Base-by-base conservation (phyloP, 2,797 vertebrate species). In the Zalophus californianus region DNA sequence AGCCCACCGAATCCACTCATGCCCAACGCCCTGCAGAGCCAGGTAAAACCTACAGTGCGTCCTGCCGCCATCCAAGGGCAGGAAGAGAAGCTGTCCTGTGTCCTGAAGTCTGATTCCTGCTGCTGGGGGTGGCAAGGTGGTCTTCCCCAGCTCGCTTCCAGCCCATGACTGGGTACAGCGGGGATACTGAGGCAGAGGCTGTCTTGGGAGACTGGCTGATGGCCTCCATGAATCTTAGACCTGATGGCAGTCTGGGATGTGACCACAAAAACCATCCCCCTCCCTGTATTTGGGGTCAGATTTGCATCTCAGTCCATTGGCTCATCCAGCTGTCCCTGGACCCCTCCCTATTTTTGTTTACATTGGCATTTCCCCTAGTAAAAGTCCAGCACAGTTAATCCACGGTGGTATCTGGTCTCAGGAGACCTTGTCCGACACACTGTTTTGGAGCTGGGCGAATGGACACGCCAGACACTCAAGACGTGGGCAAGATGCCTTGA, bases 1-100 rank as follows among this genome's bases (percentile, higher is more conserved):
- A 16, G 27, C 75, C 38, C n/a, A 8, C 7, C 0, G 3, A 32
- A 1, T 11, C 83, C 0, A 2, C 3, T 1, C 2, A 1, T 2
- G 20, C 7, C 68, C 44, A 27, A 18, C 2, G 7, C 21, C 3
- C 35, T 11, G 2, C 7, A 4, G 11, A 25, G n/a, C 29, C 50
- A 25, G 48, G 15, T 2, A 25, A 32, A 14, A 1, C 2, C 7
- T 0, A 2, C 1, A 7, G 16, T 14, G 29, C 21, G 8, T 35
- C 7, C 80, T 2, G 7, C 18, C 1, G 52, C 12, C 27, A 8
- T 66, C 32, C n/a, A 7, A 5, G 12, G 44, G 9, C 13, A 13
- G 14, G 3, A 6, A 3, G 9, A 13, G 14, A 9, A 41, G 66
- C 18, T 35, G 60, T 27, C 13, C 27, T 0, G 1, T 62, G 27